Base-by-base conservation (phyloP, 1,140 invertebrate genomes). In the Dendroctonus ponderosae region DNA sequence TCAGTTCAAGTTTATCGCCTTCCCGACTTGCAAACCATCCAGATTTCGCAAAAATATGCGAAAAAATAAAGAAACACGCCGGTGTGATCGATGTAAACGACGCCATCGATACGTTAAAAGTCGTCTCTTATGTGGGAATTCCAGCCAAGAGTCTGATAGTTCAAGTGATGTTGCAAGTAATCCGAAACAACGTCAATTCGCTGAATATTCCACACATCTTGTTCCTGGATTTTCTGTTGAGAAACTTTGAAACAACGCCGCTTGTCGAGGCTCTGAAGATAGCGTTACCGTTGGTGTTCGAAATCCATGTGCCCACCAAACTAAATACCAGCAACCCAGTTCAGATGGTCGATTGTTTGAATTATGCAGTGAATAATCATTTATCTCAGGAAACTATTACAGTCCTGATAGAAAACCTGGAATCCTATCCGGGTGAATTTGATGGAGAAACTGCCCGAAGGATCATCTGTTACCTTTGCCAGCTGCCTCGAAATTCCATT, bases 221-320 rank as follows among this genome's bases (percentile, higher is more conserved):
- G 56, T 86, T 85, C 73, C 54, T 87, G 12, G 78, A 85, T 70
- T 85, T 83, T 74, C 65, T 88, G 38, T 71, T 89, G 2, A 77
- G 76, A 8, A 75, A 79, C 52, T 75, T 79, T 12, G 41, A 77
- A 50, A 53, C 40, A 6, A 83, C 82, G 44, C 83, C 86, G 69
- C 75, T 89, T 12, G 78, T 82, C 0, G 81, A 86, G 54, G 85
- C 86, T 3, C 68, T 89, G 5, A 78, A 80, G 67, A 75, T 84
- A 7, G 87, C 87, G 5, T 64, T 89, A 14, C 86, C 86, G 0
- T 72, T 86, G 11, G 82, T 85, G 2, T 88, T 88, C 74, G 82
- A 87, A 74, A 80, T 83, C 5, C 81, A 85, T 65, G 53, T 88
- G 8, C 75, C 80, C 9, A 63, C 77, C 8, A 82, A 86, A 75